These are phyloP conservation scores for Lethenteron reissneri DNA, from an alignment of 2,113 vertebrate species.

Conservation along the genomic window DNA sequence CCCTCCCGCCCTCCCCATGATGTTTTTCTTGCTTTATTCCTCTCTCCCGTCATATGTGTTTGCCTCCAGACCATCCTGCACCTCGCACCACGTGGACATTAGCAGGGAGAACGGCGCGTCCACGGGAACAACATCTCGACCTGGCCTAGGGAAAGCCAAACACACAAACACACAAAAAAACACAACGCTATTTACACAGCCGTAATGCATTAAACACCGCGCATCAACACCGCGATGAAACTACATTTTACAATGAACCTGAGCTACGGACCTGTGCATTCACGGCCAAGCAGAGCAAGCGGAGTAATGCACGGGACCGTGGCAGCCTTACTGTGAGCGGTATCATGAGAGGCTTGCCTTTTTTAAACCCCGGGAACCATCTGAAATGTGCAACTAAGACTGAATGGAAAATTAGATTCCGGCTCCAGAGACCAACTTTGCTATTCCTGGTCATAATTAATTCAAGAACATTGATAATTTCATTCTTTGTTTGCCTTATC, in stretches of 20 bases:
- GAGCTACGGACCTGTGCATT: too few species aligned
- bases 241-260: too few species aligned
- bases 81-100: too few species aligned
- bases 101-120: too few species aligned
- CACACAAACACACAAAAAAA: too few species aligned
- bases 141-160: too few species aligned
- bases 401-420: slow-evolving; percentile 6
- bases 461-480: slow-evolving; percentile 6
- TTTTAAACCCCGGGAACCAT: neutral
- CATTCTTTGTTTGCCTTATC: slow-evolving; percentile 7
- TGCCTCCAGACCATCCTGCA: neutral
- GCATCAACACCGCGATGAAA: too few species aligned
- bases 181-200: too few species aligned
- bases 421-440: slow-evolving; percentile 7
- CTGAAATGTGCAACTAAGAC: slow-evolving; percentile 6
- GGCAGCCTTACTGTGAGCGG: neutral
- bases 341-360: neutral
- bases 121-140: too few species aligned
- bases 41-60: neutral
- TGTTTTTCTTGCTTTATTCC: neutral
- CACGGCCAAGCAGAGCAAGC: too few species aligned
- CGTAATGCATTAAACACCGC: too few species aligned
- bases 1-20: neutral
- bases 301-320: neutral
- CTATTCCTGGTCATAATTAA: slow-evolving; percentile 6